Base-by-base conservation (phyloP, 2,113 vertebrate genomes). In the Sterrhoptilus dennistouni region DNA sequence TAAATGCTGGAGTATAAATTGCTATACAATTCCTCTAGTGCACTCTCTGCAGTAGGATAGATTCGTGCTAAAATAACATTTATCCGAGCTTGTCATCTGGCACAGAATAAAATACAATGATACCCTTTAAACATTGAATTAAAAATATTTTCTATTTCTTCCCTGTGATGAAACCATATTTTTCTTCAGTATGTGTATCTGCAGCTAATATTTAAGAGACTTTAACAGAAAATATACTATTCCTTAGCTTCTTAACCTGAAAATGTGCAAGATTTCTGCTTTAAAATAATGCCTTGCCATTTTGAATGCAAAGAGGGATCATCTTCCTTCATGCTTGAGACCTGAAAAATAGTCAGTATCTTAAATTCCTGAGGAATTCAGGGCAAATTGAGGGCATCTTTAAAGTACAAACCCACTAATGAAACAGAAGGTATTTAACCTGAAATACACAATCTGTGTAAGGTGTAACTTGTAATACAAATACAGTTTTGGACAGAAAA, bases 401-500 rank as follows among this genome's bases (percentile, higher is more conserved):
- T 33, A 75, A 81, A 84, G 42, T 49, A 78, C 24, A 54, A 69
- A 64, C 5, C 38, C 23, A 31, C 53, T 45, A 81, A 92, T 24
- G 49, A 72, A 63, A 31, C 9, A 52, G 19, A 83, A 61, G 2
- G 40, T 63, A 52, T 63, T 78, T 87, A 69, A 31, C 50, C 74
- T 54, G 40, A 92, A 85, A 61, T 9, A 21, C 10, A 50, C 15
- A 27, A 27, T 8, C 52, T 42, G 28, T 31, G 22, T 83, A 66
- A 81, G 8, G 40, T 50, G 28, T 29, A 47, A 52, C 36, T 47
- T 63, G 64, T 15, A 93, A 52, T 21, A 65, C 24, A 95, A 89
- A 53, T 5, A 25, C 8, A 71, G 47, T 8, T 61, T 89, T 87
- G 87, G 38, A 50, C 52, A 96, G 89, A 66, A 98, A 97, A 97